Conservation (phyloP, 2,888 invertebrate species). For the Sarcophaga caerulescens region DNA sequence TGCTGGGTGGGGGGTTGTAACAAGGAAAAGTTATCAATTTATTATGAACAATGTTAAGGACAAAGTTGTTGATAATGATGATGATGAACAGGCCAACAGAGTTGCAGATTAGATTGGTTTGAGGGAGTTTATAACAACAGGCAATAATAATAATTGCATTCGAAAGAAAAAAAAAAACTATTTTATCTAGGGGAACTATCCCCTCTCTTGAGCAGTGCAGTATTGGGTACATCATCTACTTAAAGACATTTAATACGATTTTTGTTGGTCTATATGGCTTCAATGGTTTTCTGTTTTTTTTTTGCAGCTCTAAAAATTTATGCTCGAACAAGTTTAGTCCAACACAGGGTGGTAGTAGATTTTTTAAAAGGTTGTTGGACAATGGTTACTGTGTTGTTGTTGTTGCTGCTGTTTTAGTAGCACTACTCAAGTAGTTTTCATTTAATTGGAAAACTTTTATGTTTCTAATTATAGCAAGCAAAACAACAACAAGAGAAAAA, state of each 20-base stretch:
- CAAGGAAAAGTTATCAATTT: conserved; percentile 45
- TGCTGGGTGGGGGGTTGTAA: neutral
- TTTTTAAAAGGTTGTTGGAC: conserved; percentile 31
- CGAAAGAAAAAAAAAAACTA: neutral
- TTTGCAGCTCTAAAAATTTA: conserved; percentile 10
- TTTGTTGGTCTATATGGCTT: conserved; percentile 14
- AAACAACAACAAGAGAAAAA: neutral
- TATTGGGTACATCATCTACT: neutral
- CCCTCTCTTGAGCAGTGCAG: too few relatives aligned
- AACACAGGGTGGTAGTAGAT: neutral
- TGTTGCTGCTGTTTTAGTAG: conserved; percentile 23
- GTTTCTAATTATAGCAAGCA: conserved; percentile 63
- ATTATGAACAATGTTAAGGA: conserved; percentile 57
- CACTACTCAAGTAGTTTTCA: conserved; percentile 54
- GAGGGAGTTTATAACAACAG: conserved; percentile 13
- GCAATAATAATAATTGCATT: conserved; percentile 20
- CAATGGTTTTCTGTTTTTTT: neutral
- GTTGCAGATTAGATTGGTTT: conserved; percentile 31
- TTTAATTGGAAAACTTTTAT: conserved; percentile 67
- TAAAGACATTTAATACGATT: conserved; percentile 33
- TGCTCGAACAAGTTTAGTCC: conserved; percentile 33
- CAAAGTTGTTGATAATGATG: conserved; percentile 56
- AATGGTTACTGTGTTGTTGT: conserved; percentile 21
- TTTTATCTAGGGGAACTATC: neutral
- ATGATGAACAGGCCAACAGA: conserved; percentile 8